Base-by-base conservation (phyloP, 2,797 vertebrate genomes). In the Capromys pilorides region DNA sequence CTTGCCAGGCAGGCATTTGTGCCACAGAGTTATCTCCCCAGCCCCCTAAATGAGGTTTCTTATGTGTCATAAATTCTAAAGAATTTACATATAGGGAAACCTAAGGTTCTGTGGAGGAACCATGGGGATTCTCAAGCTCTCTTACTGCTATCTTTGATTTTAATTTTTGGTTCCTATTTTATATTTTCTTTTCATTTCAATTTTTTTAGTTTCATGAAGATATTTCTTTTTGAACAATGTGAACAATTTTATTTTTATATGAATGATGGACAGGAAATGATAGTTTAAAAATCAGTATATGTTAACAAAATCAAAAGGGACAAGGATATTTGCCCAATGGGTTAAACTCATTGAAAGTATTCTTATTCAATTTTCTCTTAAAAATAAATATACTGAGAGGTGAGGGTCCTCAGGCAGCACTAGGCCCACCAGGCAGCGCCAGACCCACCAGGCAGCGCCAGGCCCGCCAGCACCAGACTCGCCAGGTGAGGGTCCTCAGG, bases 321-420 rank as follows among this genome's bases (percentile, higher is more conserved):
- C 91, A 85, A 96, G 96, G 94, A 59, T 92, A 96, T 91, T 0
- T 98, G 96, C 97, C 92, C 95, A 97, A 96, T 75, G 95, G 97
- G 97, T 96, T 95, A 94, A 78, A 49, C 71, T 95, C 86, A 90
- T 80, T 93, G 31, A 13, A 77, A 88, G 82, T 49, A 88, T 90
- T 92, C 84, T 80, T 77, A 51, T 36, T 54, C 33, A 14, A 9
- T 89, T 82, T 95, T 84, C 75, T 85, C 77, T 66, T 87, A n/a
- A n/a, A n/a, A n/a, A n/a, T n/a, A n/a, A n/a, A n/a, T n/a, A n/a
- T n/a, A n/a, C n/a, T n/a, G n/a, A n/a, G n/a, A n/a, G n/a, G n/a
- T n/a, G n/a, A n/a, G n/a, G n/a, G n/a, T n/a, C n/a, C n/a, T n/a
- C n/a, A n/a, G n/a, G n/a, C n/a, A n/a, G n/a, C n/a, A n/a, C n/a